Evolutionary conservation across 2,113 vertebrate genomes (phyloP).

Genomic region (Salvelinus namaycush): DNA sequence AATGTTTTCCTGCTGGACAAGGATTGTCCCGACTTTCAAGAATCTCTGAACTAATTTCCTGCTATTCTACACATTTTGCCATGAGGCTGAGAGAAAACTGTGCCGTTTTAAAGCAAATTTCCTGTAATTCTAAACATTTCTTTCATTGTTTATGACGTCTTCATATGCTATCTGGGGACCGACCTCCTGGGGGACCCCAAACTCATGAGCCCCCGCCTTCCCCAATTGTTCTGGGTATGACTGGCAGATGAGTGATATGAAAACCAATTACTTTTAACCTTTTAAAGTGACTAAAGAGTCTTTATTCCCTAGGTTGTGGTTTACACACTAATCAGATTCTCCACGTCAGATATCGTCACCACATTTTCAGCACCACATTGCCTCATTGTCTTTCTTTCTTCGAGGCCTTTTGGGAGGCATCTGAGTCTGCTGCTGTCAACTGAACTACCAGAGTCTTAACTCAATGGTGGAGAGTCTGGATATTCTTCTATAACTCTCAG

Average conservation of each 20-base stretch:
- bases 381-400: constrained; percentile 13
- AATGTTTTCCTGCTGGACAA: too few species aligned
- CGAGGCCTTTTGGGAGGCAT: constrained; percentile 27
- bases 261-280: neutral
- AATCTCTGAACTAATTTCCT: too few species aligned
- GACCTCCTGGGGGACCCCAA: neutral
- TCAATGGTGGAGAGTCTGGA: constrained; percentile 20
- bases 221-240: neutral
- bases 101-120: too few species aligned
- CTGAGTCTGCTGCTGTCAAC: constrained; percentile 25
- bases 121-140: too few species aligned
- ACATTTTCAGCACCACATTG: neutral
- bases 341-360: neutral
- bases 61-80: too few species aligned
- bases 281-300: neutral
- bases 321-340: neutral
- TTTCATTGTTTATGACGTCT: too few species aligned
- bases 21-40: too few species aligned
- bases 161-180: too few species aligned
- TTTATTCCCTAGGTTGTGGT: neutral
- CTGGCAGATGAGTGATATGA: neutral
- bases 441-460: constrained; percentile 29
- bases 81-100: too few species aligned
- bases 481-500: constrained; percentile 34
- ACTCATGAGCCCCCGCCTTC: too few species aligned